Percentiles rank a stretch among this genome's conserved stretches.
Evolutionary conservation across 2,888 invertebrate genomes (phyloP).

Genomic region (Drosophila lutescens): DNA sequence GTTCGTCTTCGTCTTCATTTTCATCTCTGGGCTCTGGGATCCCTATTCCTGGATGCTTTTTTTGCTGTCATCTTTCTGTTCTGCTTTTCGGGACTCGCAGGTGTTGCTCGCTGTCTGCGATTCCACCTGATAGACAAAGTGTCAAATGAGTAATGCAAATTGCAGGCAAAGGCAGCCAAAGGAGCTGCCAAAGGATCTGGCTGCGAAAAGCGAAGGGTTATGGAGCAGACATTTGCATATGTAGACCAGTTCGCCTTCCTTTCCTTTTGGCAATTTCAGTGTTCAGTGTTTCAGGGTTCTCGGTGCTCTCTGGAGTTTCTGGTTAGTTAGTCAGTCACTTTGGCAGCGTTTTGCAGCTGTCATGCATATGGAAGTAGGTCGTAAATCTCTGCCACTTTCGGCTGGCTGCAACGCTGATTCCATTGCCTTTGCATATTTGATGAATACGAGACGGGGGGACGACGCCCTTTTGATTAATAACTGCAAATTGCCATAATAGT

Average conservation of each 20-base stretch:
- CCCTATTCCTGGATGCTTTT: not conserved
- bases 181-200: slow-evolving; percentile 24
- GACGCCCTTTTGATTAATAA: slow-evolving; percentile 68
- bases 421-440: slow-evolving; percentile 52
- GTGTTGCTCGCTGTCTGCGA: slow-evolving; percentile 50
- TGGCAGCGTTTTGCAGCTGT: slow-evolving; percentile 65
- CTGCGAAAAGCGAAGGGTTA: slow-evolving; percentile 6
- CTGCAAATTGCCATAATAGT: slow-evolving; percentile 75
- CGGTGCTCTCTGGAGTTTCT: slow-evolving; percentile 21
- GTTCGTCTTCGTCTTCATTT: slow-evolving; percentile 43
- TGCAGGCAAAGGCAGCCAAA: slow-evolving; percentile 48
- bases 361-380: slow-evolving; percentile 78
- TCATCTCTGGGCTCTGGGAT: slow-evolving; percentile 8
- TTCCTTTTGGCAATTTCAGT: slow-evolving; percentile 5
- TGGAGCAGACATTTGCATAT: slow-evolving; percentile 45
- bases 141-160: slow-evolving; percentile 80
- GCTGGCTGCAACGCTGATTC: slow-evolving; percentile 35
- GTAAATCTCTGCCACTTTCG: slow-evolving; percentile 66
- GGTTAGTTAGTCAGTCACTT: slow-evolving; percentile 69
- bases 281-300: not conserved
- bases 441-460: slow-evolving; percentile 24
- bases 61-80: slow-evolving; percentile 3
- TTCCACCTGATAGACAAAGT: slow-evolving; percentile 68
- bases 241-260: slow-evolving; percentile 2
- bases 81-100: slow-evolving; percentile 43